These are phyloP conservation scores for Melinaea menophilus DNA, from an alignment of 2,888 invertebrate species.

Conservation along the genomic window DNA sequence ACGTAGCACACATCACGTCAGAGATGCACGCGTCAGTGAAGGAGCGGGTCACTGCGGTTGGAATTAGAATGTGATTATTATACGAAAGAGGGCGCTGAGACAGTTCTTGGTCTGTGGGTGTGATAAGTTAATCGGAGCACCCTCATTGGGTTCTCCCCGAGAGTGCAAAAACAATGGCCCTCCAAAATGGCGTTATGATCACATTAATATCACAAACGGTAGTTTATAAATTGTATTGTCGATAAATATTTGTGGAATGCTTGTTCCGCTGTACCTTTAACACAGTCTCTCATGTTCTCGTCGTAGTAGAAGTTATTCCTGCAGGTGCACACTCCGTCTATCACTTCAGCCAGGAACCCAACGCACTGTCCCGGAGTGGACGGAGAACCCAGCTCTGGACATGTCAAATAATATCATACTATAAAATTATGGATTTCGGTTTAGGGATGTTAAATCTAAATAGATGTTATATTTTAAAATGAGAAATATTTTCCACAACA, in stretches of 20 bases:
- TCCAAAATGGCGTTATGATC: too few species aligned
- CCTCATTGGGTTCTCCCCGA: too few species aligned
- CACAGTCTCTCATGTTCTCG: conserved; percentile 61
- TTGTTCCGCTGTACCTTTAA: conserved; percentile 48
- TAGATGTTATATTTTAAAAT: too few species aligned
- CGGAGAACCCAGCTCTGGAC: conserved; percentile 58
- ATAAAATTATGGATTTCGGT: too few species aligned
- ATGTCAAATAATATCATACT: too few species aligned
- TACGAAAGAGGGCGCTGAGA: too few species aligned
- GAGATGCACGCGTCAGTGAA: conserved; percentile 52
- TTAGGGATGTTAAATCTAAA: too few species aligned
- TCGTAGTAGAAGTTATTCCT: conserved; percentile 60
- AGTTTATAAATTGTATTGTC: neutral
- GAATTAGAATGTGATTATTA: conserved; percentile 7
- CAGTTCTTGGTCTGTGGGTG: too few species aligned
- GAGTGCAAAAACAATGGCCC: too few species aligned
- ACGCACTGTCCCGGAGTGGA: conserved; percentile 48
- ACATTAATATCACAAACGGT: too few species aligned
- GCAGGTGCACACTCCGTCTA: conserved; percentile 58
- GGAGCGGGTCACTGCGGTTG: conserved; percentile 47
- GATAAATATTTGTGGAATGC: neutral
- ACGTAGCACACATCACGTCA: conserved; percentile 59
- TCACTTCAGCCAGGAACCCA: conserved; percentile 49
- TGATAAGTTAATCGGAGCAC: too few species aligned
- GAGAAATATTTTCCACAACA: too few species aligned